phyloP scores from a whole-genome alignment of 92 coral and sea anemone species.

The Umimayanthus kanabou region DNA sequence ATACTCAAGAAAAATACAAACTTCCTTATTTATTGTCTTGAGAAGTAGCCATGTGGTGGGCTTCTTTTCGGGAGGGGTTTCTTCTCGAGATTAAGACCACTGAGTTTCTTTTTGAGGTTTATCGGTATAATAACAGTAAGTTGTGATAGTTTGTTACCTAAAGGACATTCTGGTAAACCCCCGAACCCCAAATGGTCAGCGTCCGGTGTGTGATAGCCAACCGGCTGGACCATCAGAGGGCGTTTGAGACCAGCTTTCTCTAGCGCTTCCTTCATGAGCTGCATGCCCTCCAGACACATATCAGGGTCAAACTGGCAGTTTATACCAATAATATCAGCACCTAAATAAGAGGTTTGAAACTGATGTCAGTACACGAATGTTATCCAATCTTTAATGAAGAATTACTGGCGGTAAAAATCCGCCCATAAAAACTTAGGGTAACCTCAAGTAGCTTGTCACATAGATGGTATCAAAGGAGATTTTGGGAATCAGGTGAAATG shows the following conservation, averaged over 20 bases:
- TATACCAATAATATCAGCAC: conserved; percentile 77
- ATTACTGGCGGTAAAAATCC: too few species aligned
- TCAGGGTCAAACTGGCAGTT: conserved; percentile 69
- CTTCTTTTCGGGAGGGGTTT: too few species aligned
- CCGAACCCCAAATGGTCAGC: conserved; percentile 48
- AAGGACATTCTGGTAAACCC: conserved; percentile 58
- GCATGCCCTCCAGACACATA: conserved; percentile 47
- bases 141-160: conserved; percentile 43
- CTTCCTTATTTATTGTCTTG: too few species aligned
- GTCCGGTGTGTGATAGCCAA: conserved; percentile 74
- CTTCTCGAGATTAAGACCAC: too few species aligned
- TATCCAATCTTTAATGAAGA: too few species aligned
- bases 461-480: too few species aligned
- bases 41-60: too few species aligned
- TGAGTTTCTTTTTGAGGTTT: too few species aligned
- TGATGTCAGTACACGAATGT: conserved; percentile 49
- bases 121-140: background rate
- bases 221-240: conserved; percentile 66
- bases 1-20: too few species aligned
- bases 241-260: conserved; percentile 54
- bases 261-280: conserved; percentile 66
- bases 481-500: too few species aligned
- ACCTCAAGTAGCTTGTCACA: too few species aligned
- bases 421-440: too few species aligned
- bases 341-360: conserved; percentile 12